Evolutionary conservation across 2,113 vertebrate species (phyloP).

Genomic region (Amphilophus citrinellus): DNA sequence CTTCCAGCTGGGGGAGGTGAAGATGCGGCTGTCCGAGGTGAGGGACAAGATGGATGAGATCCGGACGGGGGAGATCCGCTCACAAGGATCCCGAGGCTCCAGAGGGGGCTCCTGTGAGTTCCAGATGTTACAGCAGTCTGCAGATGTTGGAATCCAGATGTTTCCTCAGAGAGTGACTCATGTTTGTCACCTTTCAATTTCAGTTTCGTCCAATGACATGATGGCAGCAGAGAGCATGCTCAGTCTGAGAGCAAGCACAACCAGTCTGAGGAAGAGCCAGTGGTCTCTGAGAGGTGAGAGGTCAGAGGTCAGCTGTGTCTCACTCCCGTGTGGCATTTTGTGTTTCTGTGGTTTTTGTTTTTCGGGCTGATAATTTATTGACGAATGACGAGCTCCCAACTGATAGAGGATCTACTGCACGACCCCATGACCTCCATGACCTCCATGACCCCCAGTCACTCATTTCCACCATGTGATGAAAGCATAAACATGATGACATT

Average conservation of each 20-base stretch:
- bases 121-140: neutral
- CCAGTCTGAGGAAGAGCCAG: conserved; percentile 70
- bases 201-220: conserved; percentile 56
- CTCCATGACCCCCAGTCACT: too few relatives aligned
- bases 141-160: neutral
- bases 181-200: neutral
- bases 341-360: too few relatives aligned
- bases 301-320: neutral
- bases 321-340: too few relatives aligned
- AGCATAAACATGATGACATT: too few relatives aligned
- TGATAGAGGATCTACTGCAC: too few relatives aligned
- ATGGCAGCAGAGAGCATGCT: conserved; percentile 69
- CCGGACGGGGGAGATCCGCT: conserved; percentile 50
- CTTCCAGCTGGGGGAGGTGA: conserved; percentile 73
- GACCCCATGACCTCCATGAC: too few relatives aligned
- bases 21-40: conserved; percentile 65
- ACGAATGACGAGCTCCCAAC: too few relatives aligned
- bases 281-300: conserved; percentile 77
- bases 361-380: too few relatives aligned
- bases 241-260: conserved; percentile 64
- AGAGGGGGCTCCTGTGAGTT: conserved; percentile 60
- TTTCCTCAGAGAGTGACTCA: neutral
- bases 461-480: too few relatives aligned
- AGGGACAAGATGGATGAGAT: conserved; percentile 75
- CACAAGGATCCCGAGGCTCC: conserved; percentile 30